Base-by-base conservation (phyloP, 2,113 vertebrate genomes). In the Ceyx margarethae region DNA sequence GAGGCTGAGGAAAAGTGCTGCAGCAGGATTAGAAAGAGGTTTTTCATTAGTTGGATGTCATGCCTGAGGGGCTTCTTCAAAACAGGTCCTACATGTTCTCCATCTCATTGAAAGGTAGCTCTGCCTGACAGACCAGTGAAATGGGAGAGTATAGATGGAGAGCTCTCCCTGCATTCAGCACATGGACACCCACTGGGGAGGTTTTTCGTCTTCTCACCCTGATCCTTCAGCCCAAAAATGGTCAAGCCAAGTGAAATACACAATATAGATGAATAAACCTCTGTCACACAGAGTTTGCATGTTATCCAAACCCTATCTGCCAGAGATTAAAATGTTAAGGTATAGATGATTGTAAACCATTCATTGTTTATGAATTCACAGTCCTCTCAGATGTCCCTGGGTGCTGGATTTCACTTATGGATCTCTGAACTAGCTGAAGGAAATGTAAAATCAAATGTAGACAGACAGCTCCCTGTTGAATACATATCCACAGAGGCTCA, bases 381-480 rank as follows among this genome's bases (percentile, higher is more conserved):
- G 51, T 72, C 85, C 68, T 92, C 46, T 26, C 11, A 20, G 61
- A 80, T 61, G 15, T 74, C 57, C 74, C 79, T 2, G 4, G 57
- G 61, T 83, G 42, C 48, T 85, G 77, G 29, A 22, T 85, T 96
- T 94, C 89, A 87, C 77, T 77, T 54, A 81, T 94, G 81, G 80
- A 93, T 92, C 89, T 82, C 93, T 92, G 62, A 95, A 87, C 26
- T 75, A 94, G 78, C 53, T 66, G 86, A 97, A 96, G 91, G 74
- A 85, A 60, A 88, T 92, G 81, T 94, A 95, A 93, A 96, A 95
- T 85, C 84, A 87, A 80, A 95, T 61, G 29, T 88, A 95, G 87
- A 85, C 78, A 95, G 95, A 94, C 82, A 95, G 86, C 67, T 96
- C 78, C 78, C 85, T 87, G 81, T 96, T 94, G 87, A 96, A 81